Evolutionary conservation across 2,113 vertebrate species (phyloP).

Genomic region (Chrysemys picta): DNA sequence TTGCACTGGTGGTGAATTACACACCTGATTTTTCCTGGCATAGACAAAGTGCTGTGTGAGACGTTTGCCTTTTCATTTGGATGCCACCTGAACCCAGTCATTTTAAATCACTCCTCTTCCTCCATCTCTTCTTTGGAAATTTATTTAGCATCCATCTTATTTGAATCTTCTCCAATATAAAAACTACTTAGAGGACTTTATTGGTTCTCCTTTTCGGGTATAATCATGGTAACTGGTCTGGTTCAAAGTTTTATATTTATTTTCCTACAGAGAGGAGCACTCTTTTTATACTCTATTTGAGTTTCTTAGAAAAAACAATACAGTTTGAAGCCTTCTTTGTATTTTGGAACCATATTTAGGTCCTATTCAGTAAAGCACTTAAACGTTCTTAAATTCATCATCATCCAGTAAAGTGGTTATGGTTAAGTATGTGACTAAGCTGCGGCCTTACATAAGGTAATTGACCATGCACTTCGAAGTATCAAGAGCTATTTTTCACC

Average conservation of each 20-base stretch:
- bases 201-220: background rate
- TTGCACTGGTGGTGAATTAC: too few species aligned
- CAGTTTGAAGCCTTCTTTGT: background rate
- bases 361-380: background rate
- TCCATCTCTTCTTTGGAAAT: background rate
- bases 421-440: background rate
- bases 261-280: background rate
- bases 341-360: background rate
- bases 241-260: background rate
- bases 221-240: background rate
- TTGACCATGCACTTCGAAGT: constrained; percentile 36
- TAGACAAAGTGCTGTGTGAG: background rate
- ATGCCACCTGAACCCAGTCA: background rate
- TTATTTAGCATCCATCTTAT: background rate
- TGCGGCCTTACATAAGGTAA: background rate
- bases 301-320: background rate
- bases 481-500: constrained; percentile 1
- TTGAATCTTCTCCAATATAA: background rate
- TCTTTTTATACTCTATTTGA: background rate
- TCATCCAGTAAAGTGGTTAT: background rate
- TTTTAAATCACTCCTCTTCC: background rate
- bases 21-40: background rate
- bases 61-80: background rate
- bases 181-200: background rate
- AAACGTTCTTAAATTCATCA: constrained; percentile 17